These are phyloP conservation scores for Coptodon rendalli DNA, from an alignment of 2,113 vertebrate genomes.

Conservation along the genomic window DNA sequence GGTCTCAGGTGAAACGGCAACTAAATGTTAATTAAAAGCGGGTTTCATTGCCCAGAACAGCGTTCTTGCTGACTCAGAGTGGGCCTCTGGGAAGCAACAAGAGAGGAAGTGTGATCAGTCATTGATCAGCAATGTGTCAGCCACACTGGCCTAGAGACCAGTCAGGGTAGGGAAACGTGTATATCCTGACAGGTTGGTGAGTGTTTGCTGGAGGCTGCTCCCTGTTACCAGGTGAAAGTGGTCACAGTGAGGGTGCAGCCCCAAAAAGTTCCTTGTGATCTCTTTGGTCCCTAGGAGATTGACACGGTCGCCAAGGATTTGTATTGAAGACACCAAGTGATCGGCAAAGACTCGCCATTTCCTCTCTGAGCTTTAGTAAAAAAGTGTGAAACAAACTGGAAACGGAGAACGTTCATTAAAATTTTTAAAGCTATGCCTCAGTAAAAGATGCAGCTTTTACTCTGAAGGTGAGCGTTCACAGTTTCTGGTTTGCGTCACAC, in stretches of 20 bases:
- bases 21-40: not conserved
- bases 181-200: not conserved
- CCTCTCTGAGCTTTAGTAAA: not conserved
- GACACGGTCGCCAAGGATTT: not conserved
- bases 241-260: not conserved
- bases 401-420: not conserved
- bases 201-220: not conserved
- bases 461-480: not conserved
- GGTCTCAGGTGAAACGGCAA: not conserved
- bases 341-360: not conserved
- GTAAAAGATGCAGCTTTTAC: not conserved
- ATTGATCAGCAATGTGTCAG: not conserved
- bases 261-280: not conserved
- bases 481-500: not conserved
- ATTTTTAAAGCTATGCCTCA: not conserved
- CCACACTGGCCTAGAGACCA: not conserved
- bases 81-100: not conserved
- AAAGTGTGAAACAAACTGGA: not conserved
- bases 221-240: not conserved
- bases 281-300: not conserved
- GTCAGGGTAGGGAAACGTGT: not conserved
- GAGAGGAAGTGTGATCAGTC: not conserved
- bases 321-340: not conserved
- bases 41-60: not conserved
- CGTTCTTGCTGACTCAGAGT: not conserved